These are phyloP conservation scores for Lathamus discolor DNA, from an alignment of 2,113 vertebrate species.

Conservation along the genomic window DNA sequence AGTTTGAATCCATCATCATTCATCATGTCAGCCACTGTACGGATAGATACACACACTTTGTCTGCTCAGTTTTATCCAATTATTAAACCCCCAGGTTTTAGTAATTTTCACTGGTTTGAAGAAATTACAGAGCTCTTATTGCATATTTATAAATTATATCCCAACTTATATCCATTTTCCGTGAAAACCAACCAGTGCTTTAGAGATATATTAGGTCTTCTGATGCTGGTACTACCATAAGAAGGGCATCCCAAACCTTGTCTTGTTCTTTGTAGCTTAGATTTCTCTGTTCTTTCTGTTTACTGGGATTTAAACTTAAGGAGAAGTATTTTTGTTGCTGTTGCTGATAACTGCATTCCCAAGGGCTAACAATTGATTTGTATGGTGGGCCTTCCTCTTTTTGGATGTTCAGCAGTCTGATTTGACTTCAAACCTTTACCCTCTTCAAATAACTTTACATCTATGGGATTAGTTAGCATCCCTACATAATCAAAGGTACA, in stretches of 20 bases:
- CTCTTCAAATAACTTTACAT: not conserved
- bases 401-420: not conserved
- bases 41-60: constrained; percentile 19
- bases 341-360: not conserved
- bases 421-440: not conserved
- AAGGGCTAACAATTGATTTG: not conserved
- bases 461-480: not conserved
- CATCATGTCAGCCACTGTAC: constrained; percentile 29
- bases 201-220: not conserved
- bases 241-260: not conserved
- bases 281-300: not conserved
- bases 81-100: constrained; percentile 16
- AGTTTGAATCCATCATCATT: constrained; percentile 27
- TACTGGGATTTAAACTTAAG: not conserved
- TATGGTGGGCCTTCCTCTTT: not conserved
- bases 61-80: constrained; percentile 8
- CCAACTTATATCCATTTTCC: not conserved
- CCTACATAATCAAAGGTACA: not conserved
- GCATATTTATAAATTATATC: not conserved
- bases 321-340: not conserved
- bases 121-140: not conserved
- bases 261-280: not conserved
- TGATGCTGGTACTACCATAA: not conserved
- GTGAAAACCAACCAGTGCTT: not conserved
- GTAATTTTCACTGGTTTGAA: constrained; percentile 35